These are phyloP conservation scores for Dryobates pubescens DNA, from an alignment of 2,797 vertebrate species.

Conservation along the genomic window DNA sequence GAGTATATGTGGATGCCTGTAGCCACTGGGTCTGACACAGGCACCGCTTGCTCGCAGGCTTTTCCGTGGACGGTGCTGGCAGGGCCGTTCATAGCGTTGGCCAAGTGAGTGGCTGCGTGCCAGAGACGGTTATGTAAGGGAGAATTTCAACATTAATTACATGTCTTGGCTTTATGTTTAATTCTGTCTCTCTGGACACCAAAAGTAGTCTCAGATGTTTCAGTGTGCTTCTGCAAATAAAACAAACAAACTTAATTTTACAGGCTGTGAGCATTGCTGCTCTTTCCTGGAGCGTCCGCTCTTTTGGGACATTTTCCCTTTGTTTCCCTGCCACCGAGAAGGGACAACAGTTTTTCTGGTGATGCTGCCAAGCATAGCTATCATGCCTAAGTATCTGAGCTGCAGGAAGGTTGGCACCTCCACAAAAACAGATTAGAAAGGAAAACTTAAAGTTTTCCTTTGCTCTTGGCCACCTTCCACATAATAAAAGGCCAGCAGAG, in stretches of 20 bases:
- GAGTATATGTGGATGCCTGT: not conserved
- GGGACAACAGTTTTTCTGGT: slow-evolving; percentile 5
- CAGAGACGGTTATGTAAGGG: slow-evolving; percentile 12
- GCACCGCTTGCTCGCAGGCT: not conserved
- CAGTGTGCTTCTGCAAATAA: not conserved
- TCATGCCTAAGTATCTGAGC: not conserved
- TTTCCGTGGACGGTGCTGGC: not conserved
- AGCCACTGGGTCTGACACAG: not conserved
- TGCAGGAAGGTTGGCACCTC: not conserved
- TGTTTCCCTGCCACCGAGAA: not conserved
- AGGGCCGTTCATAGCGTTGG: rapidly evolving
- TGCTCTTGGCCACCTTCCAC: not conserved
- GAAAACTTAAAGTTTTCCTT: not conserved
- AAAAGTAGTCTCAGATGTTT: not conserved
- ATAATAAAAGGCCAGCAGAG: not conserved
- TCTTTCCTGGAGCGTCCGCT: not conserved
- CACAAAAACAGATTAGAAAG: not conserved
- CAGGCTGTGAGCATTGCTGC: not conserved
- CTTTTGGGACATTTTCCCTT: not conserved
- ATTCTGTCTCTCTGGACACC: not conserved
- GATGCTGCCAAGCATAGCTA: not conserved
- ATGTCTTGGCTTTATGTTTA: slow-evolving; percentile 14
- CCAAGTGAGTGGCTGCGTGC: not conserved
- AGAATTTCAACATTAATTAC: not conserved
- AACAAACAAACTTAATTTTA: not conserved